Evolutionary conservation across 2,113 vertebrate species (phyloP).

Genomic region (Ahaetulla prasina): DNA sequence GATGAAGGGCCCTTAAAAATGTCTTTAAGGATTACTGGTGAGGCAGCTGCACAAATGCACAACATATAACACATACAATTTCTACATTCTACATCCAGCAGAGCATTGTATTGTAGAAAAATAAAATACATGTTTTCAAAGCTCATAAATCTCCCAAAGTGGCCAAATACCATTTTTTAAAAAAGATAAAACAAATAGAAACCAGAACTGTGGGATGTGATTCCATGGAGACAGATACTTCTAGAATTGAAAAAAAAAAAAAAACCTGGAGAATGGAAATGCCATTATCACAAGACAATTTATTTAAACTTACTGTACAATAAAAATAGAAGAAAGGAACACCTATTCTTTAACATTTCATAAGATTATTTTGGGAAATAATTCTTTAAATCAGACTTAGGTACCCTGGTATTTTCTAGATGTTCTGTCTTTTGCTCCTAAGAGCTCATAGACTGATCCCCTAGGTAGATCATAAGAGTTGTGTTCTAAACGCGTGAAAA

Average conservation of each 20-base stretch:
- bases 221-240: constrained; percentile 1
- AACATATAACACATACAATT: background rate
- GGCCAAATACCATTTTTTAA: background rate
- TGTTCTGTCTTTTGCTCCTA: background rate
- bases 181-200: background rate
- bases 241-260: background rate
- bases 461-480: background rate
- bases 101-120: constrained; percentile 5
- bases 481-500: background rate
- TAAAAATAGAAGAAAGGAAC: background rate
- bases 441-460: background rate
- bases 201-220: background rate
- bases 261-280: constrained; percentile 17
- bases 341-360: background rate
- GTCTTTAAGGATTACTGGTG: background rate
- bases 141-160: background rate
- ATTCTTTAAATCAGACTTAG: background rate
- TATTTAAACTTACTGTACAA: constrained; percentile 1
- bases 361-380: background rate
- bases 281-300: constrained; percentile 1
- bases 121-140: background rate
- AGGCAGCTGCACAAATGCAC: background rate
- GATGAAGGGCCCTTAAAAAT: background rate
- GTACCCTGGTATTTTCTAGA: background rate
- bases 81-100: constrained; percentile 20